Percentiles rank a stretch among this genome's conserved stretches.
phyloP scores from a whole-genome alignment of 2,113 vertebrate genomes.

The Serinus canaria region DNA sequence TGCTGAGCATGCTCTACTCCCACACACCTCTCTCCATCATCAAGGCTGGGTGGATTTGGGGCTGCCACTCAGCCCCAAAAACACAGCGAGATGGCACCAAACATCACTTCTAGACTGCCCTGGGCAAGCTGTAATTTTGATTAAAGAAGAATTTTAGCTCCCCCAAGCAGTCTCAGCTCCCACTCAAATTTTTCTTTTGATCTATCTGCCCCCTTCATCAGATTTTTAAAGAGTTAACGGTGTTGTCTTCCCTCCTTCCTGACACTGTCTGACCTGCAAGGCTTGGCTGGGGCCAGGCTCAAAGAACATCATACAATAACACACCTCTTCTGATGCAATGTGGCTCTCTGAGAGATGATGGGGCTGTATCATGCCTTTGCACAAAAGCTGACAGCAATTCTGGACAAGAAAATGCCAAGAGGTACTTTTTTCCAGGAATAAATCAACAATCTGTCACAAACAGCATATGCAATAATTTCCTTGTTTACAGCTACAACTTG shows the following conservation, averaged over 20 bases:
- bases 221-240: background rate
- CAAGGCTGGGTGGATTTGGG: background rate
- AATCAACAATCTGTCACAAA: background rate
- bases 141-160: background rate
- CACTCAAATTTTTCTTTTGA: background rate
- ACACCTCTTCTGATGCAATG: background rate
- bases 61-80: background rate
- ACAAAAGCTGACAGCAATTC: background rate
- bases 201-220: background rate
- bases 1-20: background rate
- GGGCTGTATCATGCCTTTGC: background rate
- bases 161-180: background rate
- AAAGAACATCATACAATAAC: background rate
- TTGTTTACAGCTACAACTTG: background rate
- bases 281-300: background rate
- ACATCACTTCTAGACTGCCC: background rate
- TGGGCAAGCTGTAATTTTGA: background rate
- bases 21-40: background rate
- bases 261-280: background rate
- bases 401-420: slow-evolving; percentile 5
- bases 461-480: background rate
- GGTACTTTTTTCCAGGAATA: background rate
- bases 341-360: background rate
- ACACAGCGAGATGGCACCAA: background rate
- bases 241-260: background rate